A percentile compares a stretch with the other conserved stretches of the same genome.
These are phyloP conservation scores for Cryptoblepharus egeriae DNA, from an alignment of 2,797 vertebrate genomes.

Conservation along the genomic window DNA sequence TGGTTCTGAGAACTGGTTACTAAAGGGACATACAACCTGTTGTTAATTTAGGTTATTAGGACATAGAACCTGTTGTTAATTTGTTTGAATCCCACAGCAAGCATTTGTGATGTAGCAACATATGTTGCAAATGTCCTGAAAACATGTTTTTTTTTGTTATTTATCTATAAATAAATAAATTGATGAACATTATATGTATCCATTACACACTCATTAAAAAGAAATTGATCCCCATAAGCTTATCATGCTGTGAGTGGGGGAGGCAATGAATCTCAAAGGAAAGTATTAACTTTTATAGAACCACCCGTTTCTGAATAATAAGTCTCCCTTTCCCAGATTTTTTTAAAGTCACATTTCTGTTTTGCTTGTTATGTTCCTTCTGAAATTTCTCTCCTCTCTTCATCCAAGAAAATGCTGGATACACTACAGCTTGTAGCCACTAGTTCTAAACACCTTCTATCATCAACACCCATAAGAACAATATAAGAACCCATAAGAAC, in stretches of 20 bases:
- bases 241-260: too few relatives aligned
- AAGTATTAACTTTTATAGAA: neutral
- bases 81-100: too few relatives aligned
- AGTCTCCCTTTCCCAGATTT: neutral
- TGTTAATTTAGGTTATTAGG: too few relatives aligned
- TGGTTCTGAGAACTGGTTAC: too few relatives aligned
- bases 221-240: neutral
- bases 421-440: neutral
- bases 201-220: neutral
- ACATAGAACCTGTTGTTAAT: too few relatives aligned
- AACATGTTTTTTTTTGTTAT: neutral
- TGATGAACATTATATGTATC: neutral
- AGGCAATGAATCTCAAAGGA: neutral
- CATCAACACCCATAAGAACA: neutral
- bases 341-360: neutral
- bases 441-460: neutral
- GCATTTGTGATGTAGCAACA: neutral
- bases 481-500: too few relatives aligned
- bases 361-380: neutral
- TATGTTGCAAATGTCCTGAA: neutral
- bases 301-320: neutral
- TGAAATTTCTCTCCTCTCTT: neutral
- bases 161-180: neutral
- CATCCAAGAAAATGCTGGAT: neutral
- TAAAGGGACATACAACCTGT: too few relatives aligned